Evolutionary conservation across 2,888 invertebrate genomes (phyloP).

Genomic region (Teinopalpus imperialis): DNA sequence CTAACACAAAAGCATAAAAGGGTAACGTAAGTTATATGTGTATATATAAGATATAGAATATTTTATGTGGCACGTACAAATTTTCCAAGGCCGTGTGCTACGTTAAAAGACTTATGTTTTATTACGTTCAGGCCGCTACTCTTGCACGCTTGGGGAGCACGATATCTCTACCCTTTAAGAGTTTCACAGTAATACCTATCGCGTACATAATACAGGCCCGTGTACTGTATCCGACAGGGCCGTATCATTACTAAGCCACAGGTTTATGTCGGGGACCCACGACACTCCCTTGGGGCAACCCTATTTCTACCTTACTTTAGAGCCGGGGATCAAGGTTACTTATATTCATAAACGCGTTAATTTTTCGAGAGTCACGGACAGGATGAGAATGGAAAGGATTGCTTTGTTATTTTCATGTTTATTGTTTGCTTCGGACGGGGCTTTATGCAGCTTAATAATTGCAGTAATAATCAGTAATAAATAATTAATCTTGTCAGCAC

Average conservation of each 20-base stretch:
- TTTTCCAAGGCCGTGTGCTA: neutral
- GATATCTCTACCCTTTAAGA: constrained; percentile 24
- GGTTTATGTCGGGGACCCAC: constrained; percentile 22
- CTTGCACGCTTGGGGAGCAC: constrained; percentile 10
- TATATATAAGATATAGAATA: no score
- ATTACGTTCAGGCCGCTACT: constrained; percentile 8
- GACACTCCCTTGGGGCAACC: constrained; percentile 22
- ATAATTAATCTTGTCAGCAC: no score
- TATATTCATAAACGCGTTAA: constrained; percentile 18
- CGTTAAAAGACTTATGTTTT: constrained; percentile 17
- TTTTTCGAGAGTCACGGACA: constrained; percentile 12
- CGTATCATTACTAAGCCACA: constrained; percentile 26
- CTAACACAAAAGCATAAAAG: no score
- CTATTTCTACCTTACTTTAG: constrained; percentile 15
- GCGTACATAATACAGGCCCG: constrained; percentile 20
- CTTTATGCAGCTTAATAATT: no score
- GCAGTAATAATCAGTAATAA: no score
- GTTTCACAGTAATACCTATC: constrained; percentile 9
- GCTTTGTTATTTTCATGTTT: constrained; percentile 3
- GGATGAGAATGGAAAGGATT: neutral
- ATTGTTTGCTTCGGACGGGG: no score
- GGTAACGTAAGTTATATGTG: no score
- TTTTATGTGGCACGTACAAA: neutral
- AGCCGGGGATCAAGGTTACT: constrained; percentile 12
- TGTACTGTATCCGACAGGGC: constrained; percentile 18